Conservation (phyloP, 2,888 invertebrate species). For the Galerucella calmariensis region DNA sequence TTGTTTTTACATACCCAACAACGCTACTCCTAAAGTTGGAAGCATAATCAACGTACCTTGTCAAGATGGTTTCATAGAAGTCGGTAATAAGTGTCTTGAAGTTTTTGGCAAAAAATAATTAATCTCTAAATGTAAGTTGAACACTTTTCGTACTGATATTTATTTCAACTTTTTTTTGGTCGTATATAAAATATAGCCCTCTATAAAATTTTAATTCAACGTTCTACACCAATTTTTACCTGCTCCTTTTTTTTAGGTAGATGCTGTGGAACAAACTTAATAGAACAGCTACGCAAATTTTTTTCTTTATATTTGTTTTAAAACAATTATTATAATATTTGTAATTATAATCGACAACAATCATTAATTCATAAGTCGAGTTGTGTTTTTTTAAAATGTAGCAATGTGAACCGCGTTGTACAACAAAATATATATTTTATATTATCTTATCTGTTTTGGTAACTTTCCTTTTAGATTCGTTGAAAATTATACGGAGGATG, state of each 20-base stretch:
- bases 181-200: too few relatives aligned
- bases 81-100: conserved; percentile 12
- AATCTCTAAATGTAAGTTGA: conserved; percentile 5
- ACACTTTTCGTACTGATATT: not conserved
- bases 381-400: not conserved
- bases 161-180: too few relatives aligned
- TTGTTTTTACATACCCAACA: not conserved
- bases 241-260: too few relatives aligned
- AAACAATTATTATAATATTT: not conserved
- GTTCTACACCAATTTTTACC: too few relatives aligned
- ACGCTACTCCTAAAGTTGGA: not conserved
- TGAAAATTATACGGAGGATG: too few relatives aligned
- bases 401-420: not conserved
- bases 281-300: too few relatives aligned
- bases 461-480: not conserved
- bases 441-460: conserved; percentile 2
- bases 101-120: conserved; percentile 1
- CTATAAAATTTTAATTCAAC: too few relatives aligned
- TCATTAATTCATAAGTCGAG: not conserved
- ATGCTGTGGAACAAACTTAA: too few relatives aligned
- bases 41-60: conserved; percentile 26
- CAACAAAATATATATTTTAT: not conserved
- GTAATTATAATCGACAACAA: not conserved
- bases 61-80: conserved; percentile 10
- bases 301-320: too few relatives aligned